A percentile compares a stretch with the other conserved stretches of the same genome.
Evolutionary conservation across 2,113 vertebrate genomes (phyloP).

Genomic region (Orcinus orca): DNA sequence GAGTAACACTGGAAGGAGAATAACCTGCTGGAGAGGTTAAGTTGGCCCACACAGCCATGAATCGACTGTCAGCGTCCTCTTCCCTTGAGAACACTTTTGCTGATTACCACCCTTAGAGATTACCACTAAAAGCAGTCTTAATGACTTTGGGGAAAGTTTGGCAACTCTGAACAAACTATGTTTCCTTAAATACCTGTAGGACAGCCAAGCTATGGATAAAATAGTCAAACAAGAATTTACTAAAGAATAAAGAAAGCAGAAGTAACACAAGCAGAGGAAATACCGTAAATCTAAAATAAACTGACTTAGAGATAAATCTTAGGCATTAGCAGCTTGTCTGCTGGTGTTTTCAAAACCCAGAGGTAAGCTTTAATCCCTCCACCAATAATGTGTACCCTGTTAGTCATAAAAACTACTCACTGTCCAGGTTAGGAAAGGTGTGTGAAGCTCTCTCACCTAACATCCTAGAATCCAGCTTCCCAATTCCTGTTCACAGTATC

Average conservation of each 20-base stretch:
- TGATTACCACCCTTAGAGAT: background rate
- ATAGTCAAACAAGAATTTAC: background rate
- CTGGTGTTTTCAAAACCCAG: background rate
- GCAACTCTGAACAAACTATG: background rate
- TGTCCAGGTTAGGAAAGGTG: background rate
- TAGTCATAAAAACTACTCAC: background rate
- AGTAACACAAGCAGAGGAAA: background rate
- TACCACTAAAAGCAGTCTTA: background rate
- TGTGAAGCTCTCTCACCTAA: background rate
- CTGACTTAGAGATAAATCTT: background rate
- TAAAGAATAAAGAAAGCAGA: constrained; percentile 18
- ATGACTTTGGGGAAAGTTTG: background rate
- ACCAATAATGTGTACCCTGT: background rate
- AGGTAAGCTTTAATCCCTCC: background rate
- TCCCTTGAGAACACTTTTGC: background rate
- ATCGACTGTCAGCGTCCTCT: background rate
- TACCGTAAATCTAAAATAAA: background rate
- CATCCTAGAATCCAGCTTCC: background rate
- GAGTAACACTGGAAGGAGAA: background rate
- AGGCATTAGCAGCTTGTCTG: background rate
- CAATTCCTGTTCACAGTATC: background rate
- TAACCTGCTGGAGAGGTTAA: background rate
- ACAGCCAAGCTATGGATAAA: background rate
- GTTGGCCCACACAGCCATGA: background rate
- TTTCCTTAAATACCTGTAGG: constrained; percentile 8